Conservation (phyloP, 2,888 invertebrate genomes). For the Drosophila buzzatii region DNA sequence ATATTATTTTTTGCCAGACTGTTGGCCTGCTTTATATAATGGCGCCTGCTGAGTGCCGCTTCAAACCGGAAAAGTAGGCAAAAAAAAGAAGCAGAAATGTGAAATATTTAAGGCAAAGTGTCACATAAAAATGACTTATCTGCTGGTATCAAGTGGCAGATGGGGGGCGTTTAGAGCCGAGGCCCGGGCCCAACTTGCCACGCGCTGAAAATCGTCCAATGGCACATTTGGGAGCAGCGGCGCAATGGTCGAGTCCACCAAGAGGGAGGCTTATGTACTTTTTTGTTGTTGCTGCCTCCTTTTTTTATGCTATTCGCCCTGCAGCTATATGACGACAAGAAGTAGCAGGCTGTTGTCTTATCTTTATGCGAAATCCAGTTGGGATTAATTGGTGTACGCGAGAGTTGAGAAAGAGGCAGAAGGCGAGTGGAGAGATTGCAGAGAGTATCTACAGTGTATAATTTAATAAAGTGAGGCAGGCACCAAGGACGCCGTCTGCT, state of each 20-base stretch:
- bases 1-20: conserved; percentile 12
- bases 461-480: conserved; percentile 77
- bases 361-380: conserved; percentile 81
- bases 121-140: conserved; percentile 85
- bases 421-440: no score
- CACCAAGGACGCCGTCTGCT: conserved; percentile 7
- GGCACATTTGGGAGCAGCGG: conserved; percentile 53
- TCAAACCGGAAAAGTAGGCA: conserved; percentile 7
- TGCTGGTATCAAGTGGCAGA: conserved; percentile 79
- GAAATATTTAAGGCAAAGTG: conserved; percentile 83
- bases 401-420: conserved; percentile 40
- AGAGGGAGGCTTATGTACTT: conserved; percentile 2
- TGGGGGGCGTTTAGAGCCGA: conserved; percentile 59
- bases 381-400: conserved; percentile 75
- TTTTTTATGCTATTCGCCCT: conserved; percentile 31
- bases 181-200: conserved; percentile 47
- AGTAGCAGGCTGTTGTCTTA: conserved; percentile 60
- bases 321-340: conserved; percentile 47
- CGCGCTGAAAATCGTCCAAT: conserved; percentile 75
- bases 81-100: conserved; percentile 64
- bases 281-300: no score
- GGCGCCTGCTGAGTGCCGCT: conserved; percentile 34
- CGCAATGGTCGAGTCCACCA: conserved; percentile 14
- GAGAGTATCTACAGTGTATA: conserved; percentile 64
- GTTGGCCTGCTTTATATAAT: conserved; percentile 52